Base-by-base conservation (phyloP, 2,113 vertebrate species). In the Phaetusa simplex region DNA sequence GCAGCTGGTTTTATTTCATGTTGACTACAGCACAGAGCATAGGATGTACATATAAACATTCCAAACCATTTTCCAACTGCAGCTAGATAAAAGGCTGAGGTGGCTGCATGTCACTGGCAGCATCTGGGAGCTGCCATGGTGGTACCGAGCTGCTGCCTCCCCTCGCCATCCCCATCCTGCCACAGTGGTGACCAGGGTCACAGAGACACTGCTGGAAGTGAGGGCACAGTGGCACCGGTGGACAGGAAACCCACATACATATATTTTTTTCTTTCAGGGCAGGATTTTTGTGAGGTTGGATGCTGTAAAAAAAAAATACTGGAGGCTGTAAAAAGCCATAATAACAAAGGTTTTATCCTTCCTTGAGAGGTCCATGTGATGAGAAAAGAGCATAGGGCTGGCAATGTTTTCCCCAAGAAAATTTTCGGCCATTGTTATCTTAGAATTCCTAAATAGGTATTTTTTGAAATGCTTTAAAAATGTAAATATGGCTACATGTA, bases 151-250 rank as follows among this genome's bases (percentile, higher is more conserved):
- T 74, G 22, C 20, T 15, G 2, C 14, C 16, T 36, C 32, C 5
- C 5, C 10, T 50, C 4, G 2, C 14, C 43, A 4, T 27, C 10
- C 9, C 11, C 2, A 1, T 71, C 47, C 36, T 7, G 1, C 15
- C 2, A 2, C 14, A 42, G 17, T 6, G 5, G 14, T 9, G 12
- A 38, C 5, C 34, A 5, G 22, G 13, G 18, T 6, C 4, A 3
- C 5, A 0, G 43, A 73, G 86, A 50, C 91, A 30, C 20, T 93
- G 12, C 87, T 72, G 94, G 95, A 34, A 0, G 5, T 0, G 0
- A 15, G 3, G 26, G 2, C 15, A 61, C 9, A 17, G 62, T 49
- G 71, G 26, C 7, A 29, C 11, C 6, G 4, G 14, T 13, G 5
- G 16, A 43, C 9, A 49, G 6, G 18, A 29, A 69, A 53, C 5